Conservation (phyloP, 2,797 vertebrate genomes). For the Telmatherina bonti region DNA sequence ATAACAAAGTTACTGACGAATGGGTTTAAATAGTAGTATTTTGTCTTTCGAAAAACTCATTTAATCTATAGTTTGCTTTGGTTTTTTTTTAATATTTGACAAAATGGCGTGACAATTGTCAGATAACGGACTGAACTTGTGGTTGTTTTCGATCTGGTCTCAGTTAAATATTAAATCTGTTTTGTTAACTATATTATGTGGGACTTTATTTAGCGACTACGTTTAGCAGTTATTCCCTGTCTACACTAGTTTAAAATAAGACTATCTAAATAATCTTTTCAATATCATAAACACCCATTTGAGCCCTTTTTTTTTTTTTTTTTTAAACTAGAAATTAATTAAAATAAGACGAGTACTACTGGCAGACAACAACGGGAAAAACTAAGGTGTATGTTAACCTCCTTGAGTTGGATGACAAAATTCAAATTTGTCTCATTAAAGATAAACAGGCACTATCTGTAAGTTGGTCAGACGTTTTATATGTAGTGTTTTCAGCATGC, state of each 20-base stretch:
- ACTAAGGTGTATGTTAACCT: not conserved
- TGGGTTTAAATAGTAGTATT: fast-evolving
- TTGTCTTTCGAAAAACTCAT: not conserved
- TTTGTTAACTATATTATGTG: not conserved
- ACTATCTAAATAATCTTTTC: not conserved
- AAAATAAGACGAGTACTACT: not conserved
- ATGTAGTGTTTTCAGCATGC: too few species aligned
- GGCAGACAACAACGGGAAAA: not conserved
- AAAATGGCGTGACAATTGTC: not conserved
- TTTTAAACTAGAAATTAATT: not conserved
- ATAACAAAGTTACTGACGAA: not conserved
- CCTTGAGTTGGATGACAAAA: not conserved
- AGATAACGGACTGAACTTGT: not conserved
- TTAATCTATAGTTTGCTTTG: not conserved
- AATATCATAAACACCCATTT: not conserved
- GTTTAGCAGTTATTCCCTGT: not conserved
- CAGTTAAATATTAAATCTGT: not conserved
- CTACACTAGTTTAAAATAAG: not conserved
- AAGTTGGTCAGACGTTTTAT: too few species aligned
- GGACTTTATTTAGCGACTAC: too few species aligned
- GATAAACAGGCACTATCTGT: too few species aligned
- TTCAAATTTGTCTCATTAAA: not conserved
- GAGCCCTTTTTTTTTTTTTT: too few species aligned
- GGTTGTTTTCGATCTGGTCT: not conserved
- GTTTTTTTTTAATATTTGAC: not conserved